Percentiles rank a stretch among this genome's conserved stretches.
Conservation (phyloP, 2,797 vertebrate genomes). For the Sternotherus odoratus region DNA sequence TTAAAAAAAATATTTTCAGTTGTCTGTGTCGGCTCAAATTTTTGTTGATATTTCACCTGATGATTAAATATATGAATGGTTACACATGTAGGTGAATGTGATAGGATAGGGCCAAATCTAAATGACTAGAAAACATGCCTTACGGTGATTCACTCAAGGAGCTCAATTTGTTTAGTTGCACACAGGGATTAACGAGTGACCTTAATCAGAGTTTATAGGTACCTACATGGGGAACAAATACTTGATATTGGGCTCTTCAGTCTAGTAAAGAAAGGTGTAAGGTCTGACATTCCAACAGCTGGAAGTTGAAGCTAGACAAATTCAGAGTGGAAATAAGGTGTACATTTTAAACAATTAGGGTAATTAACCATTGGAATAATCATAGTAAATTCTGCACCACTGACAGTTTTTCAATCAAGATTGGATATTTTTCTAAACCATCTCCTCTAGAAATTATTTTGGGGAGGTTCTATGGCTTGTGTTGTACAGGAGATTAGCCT, state of each 20-base stretch:
- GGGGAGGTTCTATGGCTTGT: not conserved
- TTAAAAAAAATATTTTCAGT: not conserved
- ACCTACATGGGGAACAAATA: not conserved
- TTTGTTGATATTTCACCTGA: not conserved
- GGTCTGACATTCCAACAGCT: not conserved
- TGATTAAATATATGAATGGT: not conserved
- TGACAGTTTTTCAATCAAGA: not conserved
- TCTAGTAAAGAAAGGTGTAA: not conserved
- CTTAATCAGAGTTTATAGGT: not conserved
- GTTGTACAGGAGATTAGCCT: not conserved
- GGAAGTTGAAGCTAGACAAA: not conserved
- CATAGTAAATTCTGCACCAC: not conserved
- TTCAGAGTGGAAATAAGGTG: not conserved
- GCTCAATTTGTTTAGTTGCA: not conserved
- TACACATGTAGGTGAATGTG: fast-evolving
- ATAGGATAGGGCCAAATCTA: not conserved
- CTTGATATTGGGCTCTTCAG: not conserved
- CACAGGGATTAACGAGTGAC: not conserved
- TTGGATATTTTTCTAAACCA: not conserved
- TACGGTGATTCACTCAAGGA: not conserved
- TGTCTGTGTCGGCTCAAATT: not conserved
- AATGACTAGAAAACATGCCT: not conserved
- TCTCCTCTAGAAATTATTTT: not conserved
- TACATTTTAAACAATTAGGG: not conserved
- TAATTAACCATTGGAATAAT: too few relatives aligned